phyloP scores from a whole-genome alignment of 2,797 vertebrate genomes.

The Paguma larvata region DNA sequence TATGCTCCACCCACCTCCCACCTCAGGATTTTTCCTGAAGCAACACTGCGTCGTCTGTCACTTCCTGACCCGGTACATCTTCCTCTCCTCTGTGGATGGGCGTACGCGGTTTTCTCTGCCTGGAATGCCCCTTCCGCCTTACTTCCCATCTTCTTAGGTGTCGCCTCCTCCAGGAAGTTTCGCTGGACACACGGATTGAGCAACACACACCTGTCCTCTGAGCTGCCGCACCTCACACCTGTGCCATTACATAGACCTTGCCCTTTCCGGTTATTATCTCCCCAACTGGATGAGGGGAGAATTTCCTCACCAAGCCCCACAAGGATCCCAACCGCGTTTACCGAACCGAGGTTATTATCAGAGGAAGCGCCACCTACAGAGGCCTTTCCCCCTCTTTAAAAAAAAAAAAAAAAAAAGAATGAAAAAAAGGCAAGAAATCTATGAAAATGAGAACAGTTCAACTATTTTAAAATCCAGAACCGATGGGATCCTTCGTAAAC shows the following conservation, averaged over 20 bases:
- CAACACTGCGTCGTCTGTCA: fast-evolving
- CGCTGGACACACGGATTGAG: not conserved
- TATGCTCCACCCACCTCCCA: not conserved
- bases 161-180: not conserved
- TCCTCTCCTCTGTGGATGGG: not conserved
- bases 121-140: not conserved
- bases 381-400: not conserved
- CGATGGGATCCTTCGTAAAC: not conserved
- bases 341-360: not conserved
- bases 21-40: not conserved
- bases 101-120: not conserved
- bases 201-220: not conserved
- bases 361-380: not conserved
- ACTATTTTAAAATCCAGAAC: not conserved
- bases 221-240: not conserved
- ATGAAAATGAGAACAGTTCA: not conserved
- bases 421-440: not conserved
- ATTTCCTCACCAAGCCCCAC: not conserved
- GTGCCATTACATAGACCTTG: not conserved
- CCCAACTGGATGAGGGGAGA: not conserved
- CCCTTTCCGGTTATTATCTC: not conserved
- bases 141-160: not conserved
- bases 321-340: not conserved
- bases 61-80: not conserved
- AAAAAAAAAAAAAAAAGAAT: not conserved